Percentiles rank a stretch among this genome's conserved stretches.
These are phyloP conservation scores for Ptilonorhynchus violaceus DNA, from an alignment of 2,113 vertebrate genomes.

Conservation along the genomic window DNA sequence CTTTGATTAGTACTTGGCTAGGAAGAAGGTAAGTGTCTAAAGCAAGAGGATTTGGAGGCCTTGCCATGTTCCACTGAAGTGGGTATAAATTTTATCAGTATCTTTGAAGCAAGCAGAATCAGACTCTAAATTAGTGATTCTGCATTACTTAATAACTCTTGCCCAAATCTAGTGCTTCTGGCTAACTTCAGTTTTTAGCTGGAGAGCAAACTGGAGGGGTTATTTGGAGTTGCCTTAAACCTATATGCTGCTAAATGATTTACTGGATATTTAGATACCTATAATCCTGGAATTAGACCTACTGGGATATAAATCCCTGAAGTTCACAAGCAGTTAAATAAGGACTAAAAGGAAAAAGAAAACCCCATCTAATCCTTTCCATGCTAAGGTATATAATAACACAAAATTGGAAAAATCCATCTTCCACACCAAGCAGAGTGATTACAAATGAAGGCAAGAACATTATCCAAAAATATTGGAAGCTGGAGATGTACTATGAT, in stretches of 20 bases:
- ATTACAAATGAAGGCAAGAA: slow-evolving; percentile 41
- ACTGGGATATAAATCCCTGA: slow-evolving; percentile 56
- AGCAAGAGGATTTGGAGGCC: background rate
- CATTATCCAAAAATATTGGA: slow-evolving; percentile 39
- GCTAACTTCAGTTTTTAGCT: slow-evolving; percentile 26
- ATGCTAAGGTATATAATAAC: slow-evolving; percentile 52
- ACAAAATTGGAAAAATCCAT: slow-evolving; percentile 57
- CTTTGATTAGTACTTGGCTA: slow-evolving; percentile 10
- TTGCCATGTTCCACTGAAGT: background rate
- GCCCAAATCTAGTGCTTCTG: background rate
- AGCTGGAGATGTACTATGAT: background rate
- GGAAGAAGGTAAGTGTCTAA: background rate
- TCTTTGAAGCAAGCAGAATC: background rate
- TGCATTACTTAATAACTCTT: background rate
- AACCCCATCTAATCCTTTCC: slow-evolving; percentile 56
- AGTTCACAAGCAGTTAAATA: slow-evolving; percentile 56
- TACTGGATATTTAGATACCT: slow-evolving; percentile 54
- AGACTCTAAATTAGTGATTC: slow-evolving; percentile 6
- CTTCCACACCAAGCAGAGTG: slow-evolving; percentile 23
- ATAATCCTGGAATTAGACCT: slow-evolving; percentile 66
- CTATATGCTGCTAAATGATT: slow-evolving; percentile 54
- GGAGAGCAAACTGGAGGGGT: slow-evolving; percentile 22
- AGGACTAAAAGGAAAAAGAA: slow-evolving; percentile 48
- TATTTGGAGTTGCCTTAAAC: slow-evolving; percentile 56
- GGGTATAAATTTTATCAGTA: slow-evolving; percentile 1